Evolutionary conservation across 2,797 vertebrate species (phyloP).

Genomic region (Alcedo atthis): DNA sequence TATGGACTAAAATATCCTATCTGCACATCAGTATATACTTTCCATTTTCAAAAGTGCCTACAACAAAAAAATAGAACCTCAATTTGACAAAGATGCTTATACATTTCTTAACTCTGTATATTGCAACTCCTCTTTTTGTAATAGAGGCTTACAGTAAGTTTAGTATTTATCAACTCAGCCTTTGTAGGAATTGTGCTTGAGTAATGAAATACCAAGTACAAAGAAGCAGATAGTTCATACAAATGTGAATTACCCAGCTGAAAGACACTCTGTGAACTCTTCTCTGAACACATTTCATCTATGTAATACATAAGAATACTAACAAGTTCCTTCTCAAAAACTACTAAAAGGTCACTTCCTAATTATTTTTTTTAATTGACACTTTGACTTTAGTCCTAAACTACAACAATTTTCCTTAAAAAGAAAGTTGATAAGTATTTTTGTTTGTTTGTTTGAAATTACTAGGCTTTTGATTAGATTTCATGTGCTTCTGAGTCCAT

Average conservation of each 20-base stretch:
- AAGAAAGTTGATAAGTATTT: not conserved
- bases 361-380: not conserved
- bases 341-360: not conserved
- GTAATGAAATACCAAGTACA: not conserved
- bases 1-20: not conserved
- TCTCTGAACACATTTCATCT: not conserved
- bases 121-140: not conserved
- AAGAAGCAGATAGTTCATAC: not conserved
- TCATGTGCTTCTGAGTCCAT: not conserved
- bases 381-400: not conserved
- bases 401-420: not conserved
- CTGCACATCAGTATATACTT: not conserved
- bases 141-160: not conserved
- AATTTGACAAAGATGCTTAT: not conserved
- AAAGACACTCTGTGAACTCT: not conserved
- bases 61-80: not conserved
- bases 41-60: not conserved
- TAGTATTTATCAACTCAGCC: not conserved
- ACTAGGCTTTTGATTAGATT: not conserved
- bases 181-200: not conserved
- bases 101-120: not conserved
- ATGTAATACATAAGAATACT: too few relatives aligned
- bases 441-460: not conserved
- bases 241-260: not conserved
- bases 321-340: too few relatives aligned